phyloP scores from a whole-genome alignment of 2,113 vertebrate genomes.

The Poeciliopsis retropinna region DNA sequence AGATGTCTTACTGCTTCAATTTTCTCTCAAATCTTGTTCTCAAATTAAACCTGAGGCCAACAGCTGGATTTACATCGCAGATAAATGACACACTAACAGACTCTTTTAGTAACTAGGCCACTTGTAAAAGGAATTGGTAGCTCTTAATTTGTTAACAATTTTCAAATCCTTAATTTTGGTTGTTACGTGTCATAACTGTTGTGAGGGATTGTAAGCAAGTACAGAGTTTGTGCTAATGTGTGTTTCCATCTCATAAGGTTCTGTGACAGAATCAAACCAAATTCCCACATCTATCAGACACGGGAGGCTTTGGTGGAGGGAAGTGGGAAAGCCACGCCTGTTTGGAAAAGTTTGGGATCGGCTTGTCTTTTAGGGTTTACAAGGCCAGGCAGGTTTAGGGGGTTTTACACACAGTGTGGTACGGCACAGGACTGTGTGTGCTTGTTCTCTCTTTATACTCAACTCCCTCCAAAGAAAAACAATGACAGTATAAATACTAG shows the following conservation, averaged over 20 bases:
- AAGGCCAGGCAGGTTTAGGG: conserved; percentile 72
- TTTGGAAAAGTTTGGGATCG: conserved; percentile 46
- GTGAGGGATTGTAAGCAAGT: not conserved
- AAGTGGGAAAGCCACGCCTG: conserved; percentile 46
- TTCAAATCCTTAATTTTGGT: no score
- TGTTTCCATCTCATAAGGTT: conserved; percentile 15
- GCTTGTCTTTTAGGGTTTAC: conserved; percentile 55
- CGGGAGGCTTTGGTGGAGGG: conserved; percentile 37
- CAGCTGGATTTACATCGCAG: not conserved
- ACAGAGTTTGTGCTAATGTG: conserved; percentile 25
- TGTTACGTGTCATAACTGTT: not conserved
- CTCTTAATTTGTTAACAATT: not conserved
- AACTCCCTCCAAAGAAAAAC: not conserved
- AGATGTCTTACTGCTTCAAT: no score
- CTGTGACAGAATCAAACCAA: conserved; percentile 42
- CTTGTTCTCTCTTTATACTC: conserved; percentile 6
- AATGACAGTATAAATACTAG: not conserved
- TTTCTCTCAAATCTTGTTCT: not conserved
- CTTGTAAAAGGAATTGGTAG: not conserved
- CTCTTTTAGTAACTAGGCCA: not conserved
- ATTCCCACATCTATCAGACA: conserved; percentile 50
- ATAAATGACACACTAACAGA: no score
- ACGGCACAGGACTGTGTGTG: conserved; percentile 4
- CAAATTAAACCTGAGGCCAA: not conserved
- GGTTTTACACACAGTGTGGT: conserved; percentile 51